Evolutionary conservation across 1,140 invertebrate genomes (phyloP), one percentile per base, ranked within the genome.

Genomic region (Elymnias hypermnestra): DNA sequence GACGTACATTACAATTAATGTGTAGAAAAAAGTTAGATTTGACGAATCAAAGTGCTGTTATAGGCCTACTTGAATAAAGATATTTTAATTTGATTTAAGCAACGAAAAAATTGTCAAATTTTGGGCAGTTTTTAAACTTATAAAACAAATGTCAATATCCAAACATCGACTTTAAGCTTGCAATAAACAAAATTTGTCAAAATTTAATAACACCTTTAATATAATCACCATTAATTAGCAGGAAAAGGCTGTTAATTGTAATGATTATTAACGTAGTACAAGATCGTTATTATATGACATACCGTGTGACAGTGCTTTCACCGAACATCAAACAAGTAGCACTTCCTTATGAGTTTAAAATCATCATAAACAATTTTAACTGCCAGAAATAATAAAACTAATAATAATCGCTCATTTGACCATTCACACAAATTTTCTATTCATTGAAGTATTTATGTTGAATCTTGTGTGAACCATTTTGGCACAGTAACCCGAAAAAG

Each of bases 401-500:
- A 33, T 33, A 33, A 33, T 33, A 15, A 33, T 33, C 29, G 29
- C 29, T 33, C 12, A 7, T 33, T 33, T 33, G 29, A 33, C 26
- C 38, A 44, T 55, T 63, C 52, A 50, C 52, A 63, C 52, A 46
- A 55, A 60, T 60, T 58, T 55, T 51, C 49, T 42, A 35, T 57
- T 53, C 58, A 60, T 47, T 45, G 29, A 45, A 59, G n/a, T 58
- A 56, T 47, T 53, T 54, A 38, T 58, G 52, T 56, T 56, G 60
- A 67, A 63, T 58, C 50, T 53, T 41, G 52, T 54, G 63, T 63
- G 38, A 56, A 53, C 41, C 57, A 63, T 65, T 72, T 67, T 63
- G 58, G 51, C 52, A 48, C 47, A 57, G 60, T 33, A 15, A 33
- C 29, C 29, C 29, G 3, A 33, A 15, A 31, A 31, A 33, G 10